These are phyloP conservation scores for Cololabis saira DNA, from an alignment of 2,113 vertebrate species.

Conservation along the genomic window DNA sequence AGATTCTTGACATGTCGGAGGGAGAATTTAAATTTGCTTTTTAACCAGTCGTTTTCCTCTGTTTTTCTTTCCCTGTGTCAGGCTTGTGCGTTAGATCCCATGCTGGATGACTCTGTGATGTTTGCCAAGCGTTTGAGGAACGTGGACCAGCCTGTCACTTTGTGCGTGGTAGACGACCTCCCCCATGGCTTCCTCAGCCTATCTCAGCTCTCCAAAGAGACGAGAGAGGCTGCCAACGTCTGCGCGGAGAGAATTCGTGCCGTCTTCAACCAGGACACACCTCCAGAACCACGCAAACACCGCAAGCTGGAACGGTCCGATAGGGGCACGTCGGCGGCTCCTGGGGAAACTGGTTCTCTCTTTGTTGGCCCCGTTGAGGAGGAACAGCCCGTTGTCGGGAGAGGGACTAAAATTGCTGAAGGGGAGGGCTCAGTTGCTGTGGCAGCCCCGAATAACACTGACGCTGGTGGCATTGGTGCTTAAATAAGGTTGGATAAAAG, in stretches of 20 bases:
- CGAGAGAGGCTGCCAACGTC: constrained; percentile 82
- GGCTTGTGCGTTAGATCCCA: constrained; percentile 92
- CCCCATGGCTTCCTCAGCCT: constrained; percentile 94
- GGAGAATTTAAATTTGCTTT: constrained; percentile 54
- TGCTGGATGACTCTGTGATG: constrained; percentile 94
- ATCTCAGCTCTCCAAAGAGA: constrained; percentile 86
- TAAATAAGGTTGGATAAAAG: constrained; percentile 51
- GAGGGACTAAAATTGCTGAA: constrained; percentile 44
- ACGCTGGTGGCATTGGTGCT: constrained; percentile 58
- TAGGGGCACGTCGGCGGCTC: constrained; percentile 25
- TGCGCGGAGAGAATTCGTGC: constrained; percentile 85
- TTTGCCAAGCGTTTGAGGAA: constrained; percentile 87
- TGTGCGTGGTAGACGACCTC: constrained; percentile 89
- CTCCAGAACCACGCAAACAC: constrained; percentile 78
- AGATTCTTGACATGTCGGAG: constrained; percentile 61
- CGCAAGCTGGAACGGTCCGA: constrained; percentile 82
- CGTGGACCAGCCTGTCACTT: constrained; percentile 83
- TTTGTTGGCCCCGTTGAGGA: constrained; percentile 34
- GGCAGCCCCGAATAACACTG: constrained; percentile 62
- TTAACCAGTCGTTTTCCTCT: constrained; percentile 4
- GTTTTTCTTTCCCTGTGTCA: constrained; percentile 45
- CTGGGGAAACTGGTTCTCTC: constrained; percentile 47
- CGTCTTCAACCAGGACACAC: constrained; percentile 76
- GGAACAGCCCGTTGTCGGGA: constrained; percentile 39
- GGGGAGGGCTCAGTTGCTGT: constrained; percentile 58